Evolutionary conservation across 2,797 vertebrate species (phyloP).

Genomic region (Gymnothorax javanicus): DNA sequence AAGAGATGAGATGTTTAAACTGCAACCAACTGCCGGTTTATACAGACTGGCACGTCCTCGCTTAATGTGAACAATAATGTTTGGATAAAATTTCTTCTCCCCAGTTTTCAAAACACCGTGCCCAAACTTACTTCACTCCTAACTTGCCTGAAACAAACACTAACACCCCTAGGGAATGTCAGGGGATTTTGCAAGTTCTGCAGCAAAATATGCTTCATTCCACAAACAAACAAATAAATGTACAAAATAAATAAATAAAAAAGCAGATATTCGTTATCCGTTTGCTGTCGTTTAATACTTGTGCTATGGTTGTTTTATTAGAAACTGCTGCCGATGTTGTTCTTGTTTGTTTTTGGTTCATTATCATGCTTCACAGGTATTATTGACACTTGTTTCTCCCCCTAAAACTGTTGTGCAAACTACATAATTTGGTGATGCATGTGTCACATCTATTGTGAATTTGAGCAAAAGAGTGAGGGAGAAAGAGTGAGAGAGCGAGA

Average conservation of each 20-base stretch:
- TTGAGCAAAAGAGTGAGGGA: background rate
- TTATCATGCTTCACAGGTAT: background rate
- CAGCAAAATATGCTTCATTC: background rate
- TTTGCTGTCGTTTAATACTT: background rate
- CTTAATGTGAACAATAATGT: background rate
- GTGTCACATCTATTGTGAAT: background rate
- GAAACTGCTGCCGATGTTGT: background rate
- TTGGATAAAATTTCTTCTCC: background rate
- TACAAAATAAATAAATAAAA: background rate
- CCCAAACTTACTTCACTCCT: background rate
- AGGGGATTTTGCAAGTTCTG: background rate
- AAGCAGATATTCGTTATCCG: background rate
- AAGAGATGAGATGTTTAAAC: background rate
- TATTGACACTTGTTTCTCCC: background rate
- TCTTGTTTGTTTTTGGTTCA: background rate
- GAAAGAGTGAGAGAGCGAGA: background rate
- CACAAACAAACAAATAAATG: background rate
- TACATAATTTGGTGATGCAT: background rate
- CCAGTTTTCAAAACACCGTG: background rate
- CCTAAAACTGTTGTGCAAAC: background rate
- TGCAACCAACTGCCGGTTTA: too few species aligned
- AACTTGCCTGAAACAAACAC: background rate
- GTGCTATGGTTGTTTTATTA: background rate
- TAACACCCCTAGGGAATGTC: background rate
- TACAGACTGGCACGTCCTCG: background rate